Percentiles rank a stretch among this genome's conserved stretches.
Evolutionary conservation across 1,140 invertebrate genomes (phyloP).

Genomic region (Scaptomyza pallida): DNA sequence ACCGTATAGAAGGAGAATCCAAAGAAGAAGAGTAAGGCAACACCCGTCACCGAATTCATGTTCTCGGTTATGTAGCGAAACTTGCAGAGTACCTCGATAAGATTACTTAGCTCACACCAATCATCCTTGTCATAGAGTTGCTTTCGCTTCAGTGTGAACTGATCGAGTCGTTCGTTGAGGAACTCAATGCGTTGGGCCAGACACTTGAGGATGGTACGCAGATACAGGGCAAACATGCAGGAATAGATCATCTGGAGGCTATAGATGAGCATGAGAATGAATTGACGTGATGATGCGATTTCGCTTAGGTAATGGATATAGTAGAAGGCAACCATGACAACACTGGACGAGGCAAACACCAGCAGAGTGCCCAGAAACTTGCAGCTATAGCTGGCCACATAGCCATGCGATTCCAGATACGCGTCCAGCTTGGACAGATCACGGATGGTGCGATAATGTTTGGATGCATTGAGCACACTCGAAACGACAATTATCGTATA

Average conservation of each 20-base stretch:
- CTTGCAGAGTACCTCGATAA: conserved; percentile 70
- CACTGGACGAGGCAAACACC: conserved; percentile 13
- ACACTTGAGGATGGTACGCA: conserved; percentile 50
- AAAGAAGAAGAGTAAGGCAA: conserved; percentile 62
- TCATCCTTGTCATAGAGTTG: conserved; percentile 37
- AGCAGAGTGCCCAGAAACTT: conserved; percentile 39
- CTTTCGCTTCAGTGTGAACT: conserved; percentile 37
- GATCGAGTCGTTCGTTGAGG: conserved; percentile 52
- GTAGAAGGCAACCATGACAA: conserved; percentile 62
- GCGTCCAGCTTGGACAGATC: conserved; percentile 60
- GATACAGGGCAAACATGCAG: conserved; percentile 55
- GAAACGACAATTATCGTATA: conserved; percentile 62
- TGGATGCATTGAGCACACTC: conserved; percentile 42
- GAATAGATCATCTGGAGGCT: conserved; percentile 65
- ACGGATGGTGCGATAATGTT: conserved; percentile 54
- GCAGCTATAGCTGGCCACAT: conserved; percentile 45
- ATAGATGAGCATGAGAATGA: conserved; percentile 50
- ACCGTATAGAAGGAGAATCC: conserved; percentile 73
- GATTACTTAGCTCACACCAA: conserved; percentile 62
- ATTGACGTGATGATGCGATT: conserved; percentile 21
- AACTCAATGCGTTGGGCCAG: conserved; percentile 54
- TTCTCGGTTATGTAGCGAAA: conserved; percentile 72
- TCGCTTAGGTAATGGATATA: conserved; percentile 59
- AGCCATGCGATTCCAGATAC: conserved; percentile 49
- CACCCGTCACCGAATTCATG: conserved; percentile 59